Base-by-base conservation (phyloP, 2,113 vertebrate genomes). In the Limanda limanda region DNA sequence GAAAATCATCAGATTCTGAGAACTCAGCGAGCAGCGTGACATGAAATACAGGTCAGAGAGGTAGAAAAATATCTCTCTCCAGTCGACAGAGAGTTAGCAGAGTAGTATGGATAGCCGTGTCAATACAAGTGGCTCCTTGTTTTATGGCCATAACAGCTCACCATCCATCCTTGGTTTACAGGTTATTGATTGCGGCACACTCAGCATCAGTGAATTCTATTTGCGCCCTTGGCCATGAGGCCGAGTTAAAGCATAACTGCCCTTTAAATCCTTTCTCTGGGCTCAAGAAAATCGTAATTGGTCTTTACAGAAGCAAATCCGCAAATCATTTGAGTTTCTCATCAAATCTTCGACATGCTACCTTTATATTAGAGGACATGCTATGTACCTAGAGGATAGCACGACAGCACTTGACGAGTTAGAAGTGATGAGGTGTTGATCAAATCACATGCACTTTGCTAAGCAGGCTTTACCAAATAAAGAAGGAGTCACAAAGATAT, bases 91-190 rank as follows among this genome's bases (percentile, higher is more conserved):
- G 83, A 76, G 72, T 81, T 82, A 78, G 77, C 76, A 76, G 81
- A 92, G 82, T 59, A 84, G 76, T 90, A 92, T 86, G 68, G 86
- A 93, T 91, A 86, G 79, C 65, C 10, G 5, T 92, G 94, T 90
- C 93, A 88, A 93, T 92, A 92, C 88, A 91, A 83, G 66, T 61
- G 65, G 74, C 87, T 76, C 78, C 76, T 78, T 94, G 91, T 90
- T 93, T 91, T 92, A 93, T 92, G 84, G 81, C 85, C 86, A 74
- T 84, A 90, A 90, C 81, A 90, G 86, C 68, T 78, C 75, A 74
- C 86, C 89, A 93, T 94, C 90, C 86, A 89, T 92, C 91, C 84
- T 76, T 60, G 59, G 73, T 79, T 90, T 86, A 88, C 85, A 79
- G 78, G 70, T 74, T 91, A 94, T 94, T 85, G 91, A 94, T 93